These are phyloP conservation scores for Montipora sp. DNA, from an alignment of 64 coral and sea anemone species.

Conservation along the genomic window DNA sequence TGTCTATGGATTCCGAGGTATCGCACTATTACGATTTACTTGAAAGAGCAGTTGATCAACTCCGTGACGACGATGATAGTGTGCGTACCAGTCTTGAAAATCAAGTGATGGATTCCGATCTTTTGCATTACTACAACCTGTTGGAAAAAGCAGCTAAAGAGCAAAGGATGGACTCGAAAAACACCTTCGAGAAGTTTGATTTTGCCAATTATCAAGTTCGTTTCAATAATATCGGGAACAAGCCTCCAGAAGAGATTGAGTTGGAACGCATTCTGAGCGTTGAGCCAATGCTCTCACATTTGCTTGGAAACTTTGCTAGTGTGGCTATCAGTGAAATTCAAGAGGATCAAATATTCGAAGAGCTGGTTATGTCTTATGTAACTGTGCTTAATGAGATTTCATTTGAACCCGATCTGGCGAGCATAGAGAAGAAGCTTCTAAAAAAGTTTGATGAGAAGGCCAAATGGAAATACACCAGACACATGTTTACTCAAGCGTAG, in stretches of 20 bases:
- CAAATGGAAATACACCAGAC: slow-evolving; percentile 35
- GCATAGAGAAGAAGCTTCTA: background rate
- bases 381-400: background rate
- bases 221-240: background rate
- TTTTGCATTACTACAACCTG: slow-evolving; percentile 12
- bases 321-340: slow-evolving; percentile 42
- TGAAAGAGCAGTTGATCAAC: background rate
- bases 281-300: slow-evolving; percentile 4
- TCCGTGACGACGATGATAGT: background rate
- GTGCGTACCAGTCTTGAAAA: background rate
- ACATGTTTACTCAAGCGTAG: slow-evolving; percentile 31
- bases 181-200: background rate
- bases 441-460: slow-evolving; percentile 12
- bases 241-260: background rate
- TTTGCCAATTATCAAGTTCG: slow-evolving; percentile 29
- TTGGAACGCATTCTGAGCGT: background rate
- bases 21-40: slow-evolving; percentile 40
- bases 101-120: background rate
- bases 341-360: slow-evolving; percentile 54
- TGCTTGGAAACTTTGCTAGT: slow-evolving; percentile 30
- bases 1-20: background rate
- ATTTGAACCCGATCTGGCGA: background rate
- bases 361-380: slow-evolving; percentile 39
- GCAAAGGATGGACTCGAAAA: background rate
- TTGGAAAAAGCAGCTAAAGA: background rate